phyloP scores from a whole-genome alignment of 1,140 invertebrate genomes.

The Glossosoma conforme region DNA sequence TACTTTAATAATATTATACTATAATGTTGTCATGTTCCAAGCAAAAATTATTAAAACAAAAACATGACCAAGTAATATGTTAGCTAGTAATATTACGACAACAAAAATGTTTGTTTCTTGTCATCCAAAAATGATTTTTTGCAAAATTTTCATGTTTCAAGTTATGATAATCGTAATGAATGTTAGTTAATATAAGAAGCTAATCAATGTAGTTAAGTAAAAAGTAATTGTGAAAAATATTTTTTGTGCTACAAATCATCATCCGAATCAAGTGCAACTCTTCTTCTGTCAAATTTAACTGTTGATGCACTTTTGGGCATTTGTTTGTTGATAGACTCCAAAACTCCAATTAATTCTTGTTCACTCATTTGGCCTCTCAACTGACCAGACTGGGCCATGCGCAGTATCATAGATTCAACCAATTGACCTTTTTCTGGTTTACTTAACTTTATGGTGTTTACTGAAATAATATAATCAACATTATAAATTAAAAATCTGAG shows the following conservation, averaged over 20 bases:
- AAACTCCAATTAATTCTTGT: conserved; percentile 74
- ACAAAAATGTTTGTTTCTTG: too few relatives aligned
- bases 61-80: too few relatives aligned
- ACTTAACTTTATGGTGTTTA: conserved; percentile 88
- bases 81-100: too few relatives aligned
- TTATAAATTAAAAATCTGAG: background rate
- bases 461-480: conserved; percentile 52
- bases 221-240: too few relatives aligned
- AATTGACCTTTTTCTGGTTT: conserved; percentile 93
- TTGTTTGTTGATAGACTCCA: conserved; percentile 83
- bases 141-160: too few relatives aligned
- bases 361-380: conserved; percentile 76
- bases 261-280: conserved; percentile 79
- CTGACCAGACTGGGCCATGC: conserved; percentile 87
- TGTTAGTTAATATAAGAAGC: too few relatives aligned
- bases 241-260: conserved; percentile 46
- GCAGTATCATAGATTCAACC: conserved; percentile 89
- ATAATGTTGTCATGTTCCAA: too few relatives aligned
- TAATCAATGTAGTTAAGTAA: too few relatives aligned
- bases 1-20: too few relatives aligned
- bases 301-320: conserved; percentile 73
- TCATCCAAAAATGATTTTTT: too few relatives aligned
- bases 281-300: conserved; percentile 83
- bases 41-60: too few relatives aligned
- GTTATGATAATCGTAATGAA: too few relatives aligned